Conservation (phyloP, 1,140 invertebrate species). For the Camponotus floridanus region DNA sequence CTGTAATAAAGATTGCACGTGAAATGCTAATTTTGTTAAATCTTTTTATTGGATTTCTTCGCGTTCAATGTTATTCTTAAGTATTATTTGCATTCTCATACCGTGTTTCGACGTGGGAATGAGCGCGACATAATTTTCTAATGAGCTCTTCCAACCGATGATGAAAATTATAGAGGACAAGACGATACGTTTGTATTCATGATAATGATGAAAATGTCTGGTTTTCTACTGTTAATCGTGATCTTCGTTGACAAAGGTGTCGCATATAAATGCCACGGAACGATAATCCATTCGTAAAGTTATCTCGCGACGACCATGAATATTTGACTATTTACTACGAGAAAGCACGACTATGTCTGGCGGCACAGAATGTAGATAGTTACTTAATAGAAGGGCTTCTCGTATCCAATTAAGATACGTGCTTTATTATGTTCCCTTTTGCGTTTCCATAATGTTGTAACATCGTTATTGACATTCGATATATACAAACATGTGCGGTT, state of each 20-base stretch:
- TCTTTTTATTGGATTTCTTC: too few species aligned
- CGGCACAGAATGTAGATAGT: conserved; percentile 78
- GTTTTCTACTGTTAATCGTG: conserved; percentile 7
- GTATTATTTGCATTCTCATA: background rate
- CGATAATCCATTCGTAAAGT: conserved; percentile 9
- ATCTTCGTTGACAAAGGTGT: background rate
- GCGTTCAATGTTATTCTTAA: background rate
- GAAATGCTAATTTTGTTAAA: background rate
- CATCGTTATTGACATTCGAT: conserved; percentile 44
- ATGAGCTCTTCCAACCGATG: background rate
- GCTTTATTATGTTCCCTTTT: conserved; percentile 68
- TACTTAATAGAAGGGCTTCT: conserved; percentile 76
- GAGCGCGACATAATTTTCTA: conserved; percentile 44
- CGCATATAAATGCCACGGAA: conserved; percentile 1
- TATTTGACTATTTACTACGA: conserved; percentile 49
- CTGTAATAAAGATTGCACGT: background rate
- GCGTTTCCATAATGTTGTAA: conserved; percentile 48
- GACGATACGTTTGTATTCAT: conserved; percentile 33
- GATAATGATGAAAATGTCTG: conserved; percentile 8
- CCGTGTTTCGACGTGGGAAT: conserved; percentile 17
- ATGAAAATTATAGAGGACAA: conserved; percentile 28
- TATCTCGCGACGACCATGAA: conserved; percentile 37
- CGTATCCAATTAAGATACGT: conserved; percentile 81
- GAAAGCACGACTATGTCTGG: conserved; percentile 60
- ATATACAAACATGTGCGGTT: background rate